Evolutionary conservation across 2,888 invertebrate species (phyloP), one percentile per base, ranked within the genome.

Genomic region (Eugnorisma glareosa): DNA sequence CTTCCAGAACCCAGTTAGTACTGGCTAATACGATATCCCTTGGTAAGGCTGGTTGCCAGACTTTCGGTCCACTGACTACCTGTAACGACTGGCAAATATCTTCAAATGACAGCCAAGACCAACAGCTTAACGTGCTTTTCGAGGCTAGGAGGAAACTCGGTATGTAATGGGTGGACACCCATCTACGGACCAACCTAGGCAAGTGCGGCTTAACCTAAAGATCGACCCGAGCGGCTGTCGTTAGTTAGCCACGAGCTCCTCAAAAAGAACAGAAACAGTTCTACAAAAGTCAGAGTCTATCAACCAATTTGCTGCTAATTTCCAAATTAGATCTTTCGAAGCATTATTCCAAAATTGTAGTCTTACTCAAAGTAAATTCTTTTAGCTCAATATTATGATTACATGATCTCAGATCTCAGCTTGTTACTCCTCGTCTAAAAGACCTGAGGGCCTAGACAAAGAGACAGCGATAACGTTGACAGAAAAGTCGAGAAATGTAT

Each of bases 341-440:
- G 24, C 51, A 13, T 63, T 59, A 37, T 24, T 48, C 8, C 43
- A 74, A 85, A 83, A 6, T 3, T n/a, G 2, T 28, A 54, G 40
- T 28, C 18, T 35, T 67, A 43, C 66, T 71, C 59, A 61, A 78
- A 75, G 63, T 77, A 37, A 70, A 73, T 48, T 64, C 77, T 80
- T 84, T 76, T 69, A 78, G 77, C 81, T 88, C 82, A 76, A 79
- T 70, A 64, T 31, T 75, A 75, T 31, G 18, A 66, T 59, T 72
- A 54, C 48, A 69, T 72, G 66, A 83, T 79, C 69, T 67, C 63
- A 28, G 72, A 77, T 85, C 75, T 82, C 31, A 81, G 10, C 79
- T 68, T 70, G 67, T 80, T 81, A 81, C 51, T 68, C 57, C 21
- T 37, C n/a, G 84, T 89, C 90, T 89, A 1, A 76, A 86, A 90